Percentiles rank a stretch among this genome's conserved stretches.
Conservation (phyloP, 2,797 vertebrate species). For the Onychomys leucogaster region DNA sequence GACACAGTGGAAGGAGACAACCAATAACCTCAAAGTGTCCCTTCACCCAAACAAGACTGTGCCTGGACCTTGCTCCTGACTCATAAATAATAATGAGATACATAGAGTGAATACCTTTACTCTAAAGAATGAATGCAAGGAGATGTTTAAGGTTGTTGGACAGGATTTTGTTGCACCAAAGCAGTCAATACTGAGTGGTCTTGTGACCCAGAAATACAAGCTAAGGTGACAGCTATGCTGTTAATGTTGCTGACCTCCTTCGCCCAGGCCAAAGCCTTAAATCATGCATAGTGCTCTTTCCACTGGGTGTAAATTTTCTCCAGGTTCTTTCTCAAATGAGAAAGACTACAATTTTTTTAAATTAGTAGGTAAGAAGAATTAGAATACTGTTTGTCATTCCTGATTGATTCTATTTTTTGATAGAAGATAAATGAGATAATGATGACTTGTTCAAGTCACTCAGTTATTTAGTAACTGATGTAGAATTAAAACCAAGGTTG, state of each 20-base stretch:
- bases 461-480: slow-evolving; percentile 7
- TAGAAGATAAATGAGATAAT: slow-evolving; percentile 26
- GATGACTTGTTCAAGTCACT: background rate
- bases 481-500: slow-evolving; percentile 12
- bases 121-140: background rate
- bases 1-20: background rate
- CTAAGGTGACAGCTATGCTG: background rate
- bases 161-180: background rate
- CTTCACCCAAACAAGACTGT: background rate
- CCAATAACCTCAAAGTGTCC: background rate
- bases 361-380: slow-evolving; percentile 10
- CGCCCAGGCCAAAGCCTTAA: background rate
- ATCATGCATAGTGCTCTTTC: background rate
- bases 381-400: background rate
- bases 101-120: background rate
- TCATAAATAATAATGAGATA: background rate
- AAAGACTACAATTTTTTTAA: background rate
- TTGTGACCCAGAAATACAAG: background rate
- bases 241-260: background rate
- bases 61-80: background rate
- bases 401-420: slow-evolving; percentile 37
- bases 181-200: background rate
- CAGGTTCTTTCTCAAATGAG: slow-evolving; percentile 22
- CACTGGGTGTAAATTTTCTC: background rate
- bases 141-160: background rate